Evolutionary conservation across 2,888 invertebrate genomes (phyloP), one percentile per base, ranked within the genome.

Genomic region (Dryobota labecula): DNA sequence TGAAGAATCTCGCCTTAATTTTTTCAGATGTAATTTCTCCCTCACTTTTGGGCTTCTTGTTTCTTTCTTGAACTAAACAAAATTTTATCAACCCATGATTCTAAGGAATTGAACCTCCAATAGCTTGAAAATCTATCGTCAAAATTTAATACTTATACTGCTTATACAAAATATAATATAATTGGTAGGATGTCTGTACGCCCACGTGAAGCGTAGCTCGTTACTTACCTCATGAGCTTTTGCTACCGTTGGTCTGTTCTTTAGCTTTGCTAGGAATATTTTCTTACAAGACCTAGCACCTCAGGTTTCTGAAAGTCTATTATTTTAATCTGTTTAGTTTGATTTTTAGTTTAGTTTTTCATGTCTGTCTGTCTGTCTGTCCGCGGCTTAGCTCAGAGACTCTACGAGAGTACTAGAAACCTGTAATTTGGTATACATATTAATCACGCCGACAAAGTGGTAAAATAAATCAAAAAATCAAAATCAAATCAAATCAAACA

Each of bases 101-200:
- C 8, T 30, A n/a, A 41, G n/a, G 2, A 15, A 20, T 6, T 33
- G 6, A 18, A 65, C 5, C 11, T 65, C 64, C 9, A 38, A n/a
- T 20, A 27, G 15, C 13, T 69, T 27, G 3, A 54, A 51, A 54
- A 54, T 54, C 15, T 30, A 45, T 36, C 33, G 15, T 65, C 36
- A 49, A 65, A 57, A 56, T 47, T 47, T 15, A 65, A 75, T 65
- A 53, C 36, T 36, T 45, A 24, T 20, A 36, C 33, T 36, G 15
- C 9, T 15, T 66, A 70, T 33, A 41, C 20, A 57, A 64, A 74
- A 57, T 51, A 67, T 75, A 73, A 56, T 75, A 65, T 73, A 73
- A 73, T 73, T 57, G 76, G 67, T 45, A 57, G 43, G 49, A 24
- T 73, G 73, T 73, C 6, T 15, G 24, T 0, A 15, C 73, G 76